These are phyloP conservation scores for Ecliptopera silaceata DNA, from an alignment of 2,888 invertebrate species.

Conservation along the genomic window DNA sequence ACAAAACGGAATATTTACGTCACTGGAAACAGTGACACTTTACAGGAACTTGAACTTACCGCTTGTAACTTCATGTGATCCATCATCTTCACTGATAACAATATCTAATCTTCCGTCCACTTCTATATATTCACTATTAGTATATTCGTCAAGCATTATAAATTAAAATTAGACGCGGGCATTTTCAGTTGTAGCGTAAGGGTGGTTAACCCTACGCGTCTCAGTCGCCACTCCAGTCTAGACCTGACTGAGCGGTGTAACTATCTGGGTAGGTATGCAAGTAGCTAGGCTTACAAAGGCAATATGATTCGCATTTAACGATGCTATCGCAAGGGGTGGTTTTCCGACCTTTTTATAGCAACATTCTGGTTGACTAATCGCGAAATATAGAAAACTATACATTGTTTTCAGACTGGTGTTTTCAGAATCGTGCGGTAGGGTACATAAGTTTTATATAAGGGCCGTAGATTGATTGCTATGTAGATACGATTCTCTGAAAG, in stretches of 20 bases:
- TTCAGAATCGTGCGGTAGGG: slow-evolving; percentile 13
- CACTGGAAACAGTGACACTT: not conserved
- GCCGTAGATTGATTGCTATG: slow-evolving; percentile 19
- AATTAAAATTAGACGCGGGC: slow-evolving; percentile 6
- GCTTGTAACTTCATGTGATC: slow-evolving; percentile 17
- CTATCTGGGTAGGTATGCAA: slow-evolving; percentile 23
- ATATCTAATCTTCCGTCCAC: slow-evolving; percentile 17
- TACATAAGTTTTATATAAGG: slow-evolving; percentile 10
- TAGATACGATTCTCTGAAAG: slow-evolving; percentile 28
- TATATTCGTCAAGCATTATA: slow-evolving; percentile 18
- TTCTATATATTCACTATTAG: slow-evolving; percentile 17
- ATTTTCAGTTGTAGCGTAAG: slow-evolving; percentile 9
- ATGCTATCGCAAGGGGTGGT: slow-evolving; percentile 24
- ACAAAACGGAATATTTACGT: slow-evolving; percentile 6
- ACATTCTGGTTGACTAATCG: slow-evolving; percentile 20
- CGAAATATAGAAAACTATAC: slow-evolving; percentile 6
- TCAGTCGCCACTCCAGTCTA: slow-evolving; percentile 37
- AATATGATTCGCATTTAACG: slow-evolving; percentile 34
- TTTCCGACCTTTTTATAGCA: slow-evolving; percentile 25
- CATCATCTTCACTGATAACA: slow-evolving; percentile 22
- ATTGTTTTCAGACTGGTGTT: no score
- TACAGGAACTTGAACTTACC: slow-evolving; percentile 12
- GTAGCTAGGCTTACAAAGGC: slow-evolving; percentile 26
- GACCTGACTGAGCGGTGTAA: slow-evolving; percentile 30
- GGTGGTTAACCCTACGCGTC: slow-evolving; percentile 36